Conservation (phyloP, 2,797 vertebrate species). For the Kryptopterus vitreolus region DNA sequence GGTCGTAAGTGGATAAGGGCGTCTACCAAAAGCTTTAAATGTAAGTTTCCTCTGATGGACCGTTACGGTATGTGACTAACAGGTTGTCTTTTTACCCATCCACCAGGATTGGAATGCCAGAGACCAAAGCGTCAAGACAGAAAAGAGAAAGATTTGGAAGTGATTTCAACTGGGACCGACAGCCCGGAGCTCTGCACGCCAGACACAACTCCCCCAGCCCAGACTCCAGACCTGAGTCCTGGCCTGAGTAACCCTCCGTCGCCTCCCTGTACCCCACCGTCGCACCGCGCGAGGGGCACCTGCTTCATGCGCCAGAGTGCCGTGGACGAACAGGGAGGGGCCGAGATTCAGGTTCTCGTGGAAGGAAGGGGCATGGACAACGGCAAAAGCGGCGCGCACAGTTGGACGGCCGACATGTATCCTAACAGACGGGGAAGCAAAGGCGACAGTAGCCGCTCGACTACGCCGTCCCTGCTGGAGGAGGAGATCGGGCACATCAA, state of each 20-base stretch:
- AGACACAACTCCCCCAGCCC: conserved; percentile 89
- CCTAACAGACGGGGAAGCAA: conserved; percentile 76
- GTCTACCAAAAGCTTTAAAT: no score
- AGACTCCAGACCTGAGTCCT: conserved; percentile 90
- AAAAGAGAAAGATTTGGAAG: conserved; percentile 87
- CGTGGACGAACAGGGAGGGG: conserved; percentile 83
- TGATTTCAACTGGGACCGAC: conserved; percentile 85
- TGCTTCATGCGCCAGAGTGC: conserved; percentile 92
- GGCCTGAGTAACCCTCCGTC: conserved; percentile 85
- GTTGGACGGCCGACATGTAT: conserved; percentile 84
- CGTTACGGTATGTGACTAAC: conserved; percentile 35
- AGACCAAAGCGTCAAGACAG: conserved; percentile 85
- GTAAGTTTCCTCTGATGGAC: not conserved
- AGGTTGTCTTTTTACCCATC: conserved; percentile 49
- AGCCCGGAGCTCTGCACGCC: conserved; percentile 81
- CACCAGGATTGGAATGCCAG: conserved; percentile 88
- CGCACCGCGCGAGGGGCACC: conserved; percentile 79
- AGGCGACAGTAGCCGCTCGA: conserved; percentile 76
- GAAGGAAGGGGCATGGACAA: conserved; percentile 79
- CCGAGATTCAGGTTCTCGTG: conserved; percentile 94
- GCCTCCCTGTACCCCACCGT: conserved; percentile 75
- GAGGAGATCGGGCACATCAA: conserved; percentile 81
- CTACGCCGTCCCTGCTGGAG: conserved; percentile 78
- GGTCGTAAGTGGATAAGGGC: no score
- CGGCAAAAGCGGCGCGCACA: conserved; percentile 74